A percentile compares a stretch with the other conserved stretches of the same genome.
Evolutionary conservation across 2,888 invertebrate genomes (phyloP).

Genomic region (Iselma pallidipennis): DNA sequence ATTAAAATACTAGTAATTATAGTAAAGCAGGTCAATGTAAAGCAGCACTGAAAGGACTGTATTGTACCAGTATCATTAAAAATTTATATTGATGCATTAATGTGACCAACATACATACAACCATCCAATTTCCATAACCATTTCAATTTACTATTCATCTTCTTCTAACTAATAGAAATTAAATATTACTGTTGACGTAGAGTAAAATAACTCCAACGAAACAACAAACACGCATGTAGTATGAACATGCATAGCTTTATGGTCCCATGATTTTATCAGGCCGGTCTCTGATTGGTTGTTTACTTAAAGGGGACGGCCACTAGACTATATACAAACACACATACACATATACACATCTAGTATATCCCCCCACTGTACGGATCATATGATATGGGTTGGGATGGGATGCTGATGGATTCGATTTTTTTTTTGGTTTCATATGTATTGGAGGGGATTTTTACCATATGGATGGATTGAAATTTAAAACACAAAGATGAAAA

Average conservation of each 20-base stretch:
- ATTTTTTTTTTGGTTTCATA: conserved; percentile 31
- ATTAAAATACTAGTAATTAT: not conserved
- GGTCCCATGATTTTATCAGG: conserved; percentile 57
- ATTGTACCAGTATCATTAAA: conserved; percentile 30
- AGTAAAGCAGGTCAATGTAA: not conserved
- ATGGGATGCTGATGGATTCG: conserved; percentile 43
- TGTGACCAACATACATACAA: conserved; percentile 29
- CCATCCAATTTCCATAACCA: conserved; percentile 26
- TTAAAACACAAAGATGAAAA: not conserved
- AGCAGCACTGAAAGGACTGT: conserved; percentile 8
- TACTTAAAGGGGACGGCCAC: conserved; percentile 53
- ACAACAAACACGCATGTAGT: conserved; percentile 50
- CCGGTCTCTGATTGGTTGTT: conserved; percentile 57
- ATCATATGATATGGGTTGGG: conserved; percentile 41
- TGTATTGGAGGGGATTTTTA: conserved; percentile 7
- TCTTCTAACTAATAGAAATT: conserved; percentile 1
- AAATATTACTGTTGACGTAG: conserved; percentile 13
- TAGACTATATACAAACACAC: conserved; percentile 11
- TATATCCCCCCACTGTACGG: conserved; percentile 37
- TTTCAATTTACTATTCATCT: conserved; percentile 13
- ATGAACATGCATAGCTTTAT: conserved; percentile 55
- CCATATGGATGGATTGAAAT: too few species aligned
- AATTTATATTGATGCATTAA: conserved; percentile 39
- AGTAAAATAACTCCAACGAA: conserved; percentile 15
- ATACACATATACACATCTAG: too few species aligned